Conservation (phyloP, 2,113 vertebrate genomes). For the Myxocyprinus asiaticus region DNA sequence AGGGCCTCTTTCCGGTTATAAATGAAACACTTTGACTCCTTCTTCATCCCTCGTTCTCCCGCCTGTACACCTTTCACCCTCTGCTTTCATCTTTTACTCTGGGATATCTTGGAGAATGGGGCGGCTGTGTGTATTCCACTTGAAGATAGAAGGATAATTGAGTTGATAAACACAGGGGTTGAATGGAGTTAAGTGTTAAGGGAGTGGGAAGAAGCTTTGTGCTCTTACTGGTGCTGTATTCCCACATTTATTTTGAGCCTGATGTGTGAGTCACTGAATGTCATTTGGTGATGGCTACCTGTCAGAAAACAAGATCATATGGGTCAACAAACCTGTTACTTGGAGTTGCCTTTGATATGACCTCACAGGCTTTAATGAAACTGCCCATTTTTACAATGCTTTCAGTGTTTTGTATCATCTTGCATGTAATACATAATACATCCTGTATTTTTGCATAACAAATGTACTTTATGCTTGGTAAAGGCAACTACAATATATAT, state of each 20-base stretch:
- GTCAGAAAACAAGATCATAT: conserved; percentile 32
- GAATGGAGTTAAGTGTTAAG: conserved; percentile 69
- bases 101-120: conserved; percentile 67
- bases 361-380: neutral
- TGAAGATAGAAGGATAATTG: conserved; percentile 78
- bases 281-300: conserved; percentile 35
- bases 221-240: conserved; percentile 59
- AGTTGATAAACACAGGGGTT: conserved; percentile 75
- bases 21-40: conserved; percentile 78
- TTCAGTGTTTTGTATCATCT: too few relatives aligned
- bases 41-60: conserved; percentile 61
- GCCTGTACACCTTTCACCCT: conserved; percentile 65
- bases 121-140: conserved; percentile 62
- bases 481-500: too few relatives aligned
- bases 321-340: conserved; percentile 5
- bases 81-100: conserved; percentile 78
- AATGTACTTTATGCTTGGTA: too few relatives aligned
- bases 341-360: neutral
- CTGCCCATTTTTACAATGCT: too few relatives aligned
- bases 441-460: too few relatives aligned
- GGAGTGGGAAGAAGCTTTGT: conserved; percentile 64
- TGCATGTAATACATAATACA: too few relatives aligned
- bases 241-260: conserved; percentile 26
- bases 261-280: conserved; percentile 11
- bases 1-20: conserved; percentile 70